Evolutionary conservation across 2,113 vertebrate species (phyloP), one percentile per base, ranked within the genome.

Genomic region (Ciconia boyciana): DNA sequence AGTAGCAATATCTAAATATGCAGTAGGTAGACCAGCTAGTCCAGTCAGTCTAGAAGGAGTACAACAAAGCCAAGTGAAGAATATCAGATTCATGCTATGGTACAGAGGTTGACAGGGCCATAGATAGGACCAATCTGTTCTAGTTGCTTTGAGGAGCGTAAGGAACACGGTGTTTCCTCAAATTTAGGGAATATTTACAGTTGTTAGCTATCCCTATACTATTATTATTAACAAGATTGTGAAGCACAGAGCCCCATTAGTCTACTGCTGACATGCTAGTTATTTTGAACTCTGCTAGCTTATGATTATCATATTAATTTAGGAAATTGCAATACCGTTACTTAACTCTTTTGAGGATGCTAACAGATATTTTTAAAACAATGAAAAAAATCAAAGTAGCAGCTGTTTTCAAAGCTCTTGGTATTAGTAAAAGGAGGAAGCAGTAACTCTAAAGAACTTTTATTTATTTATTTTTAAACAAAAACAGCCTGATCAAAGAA

Each of bases 111-210:
- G 62, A 8, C 48, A 51, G 26, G 9, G 52, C 16, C 31, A n/a
- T 0, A 19, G 64, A 16, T 1, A 39, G 22, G 39, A 49, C 10
- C 18, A 31, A 28, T 4, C 25, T 1, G 0, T 20, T n/a, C 52
- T 22, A 11, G 39, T 17, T 55, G 34, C 46, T 74, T 29, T 31
- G 34, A 80, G 29, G 3, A 86, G 1, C 3, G 0, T 18, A 46
- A 83, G 46, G 15, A 77, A 26, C 4, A 51, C 22, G 29, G 20
- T 7, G 4, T 3, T n/a, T 17, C 49, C 43, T 39, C 46, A 58
- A 39, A 31, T 48, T 19, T 64, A 34, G 32, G 48, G 20, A 61
- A 34, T 25, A 61, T n/a, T 65, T 69, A 11, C 9, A 26, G 18
- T 8, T 51, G 10, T 43, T 51, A 43, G 7, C 16, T 74, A 31